Conservation (phyloP, 2,888 invertebrate species). For the Ophion costatus region DNA sequence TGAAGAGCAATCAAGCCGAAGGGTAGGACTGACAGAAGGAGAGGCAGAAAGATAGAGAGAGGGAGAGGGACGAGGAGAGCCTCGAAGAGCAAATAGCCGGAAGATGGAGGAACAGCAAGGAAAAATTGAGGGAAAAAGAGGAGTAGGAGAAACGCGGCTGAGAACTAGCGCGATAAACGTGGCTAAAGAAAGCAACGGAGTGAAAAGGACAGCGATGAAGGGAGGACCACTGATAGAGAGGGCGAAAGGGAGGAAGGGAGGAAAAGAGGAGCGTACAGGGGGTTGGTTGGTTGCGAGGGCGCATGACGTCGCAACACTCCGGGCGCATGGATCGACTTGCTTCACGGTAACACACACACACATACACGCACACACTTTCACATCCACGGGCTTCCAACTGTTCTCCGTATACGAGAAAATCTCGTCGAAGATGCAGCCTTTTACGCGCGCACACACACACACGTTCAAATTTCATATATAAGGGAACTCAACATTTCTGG, state of each 20-base stretch:
- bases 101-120: background rate
- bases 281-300: conserved; percentile 73
- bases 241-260: background rate
- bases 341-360: conserved; percentile 56
- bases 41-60: background rate
- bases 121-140: background rate
- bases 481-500: background rate
- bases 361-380: background rate
- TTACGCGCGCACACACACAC: background rate
- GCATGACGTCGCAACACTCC: conserved; percentile 79
- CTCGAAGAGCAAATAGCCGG: background rate
- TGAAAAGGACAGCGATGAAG: background rate
- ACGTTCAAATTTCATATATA: background rate
- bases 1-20: background rate
- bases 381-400: background rate
- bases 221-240: background rate
- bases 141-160: background rate
- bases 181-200: background rate
- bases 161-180: background rate
- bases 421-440: conserved; percentile 14
- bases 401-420: background rate
- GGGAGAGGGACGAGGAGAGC: background rate
- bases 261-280: conserved; percentile 38
- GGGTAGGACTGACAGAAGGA: background rate
- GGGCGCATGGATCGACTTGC: conserved; percentile 81